Conservation (phyloP, 2,113 vertebrate species). For the Grallaria varia region DNA sequence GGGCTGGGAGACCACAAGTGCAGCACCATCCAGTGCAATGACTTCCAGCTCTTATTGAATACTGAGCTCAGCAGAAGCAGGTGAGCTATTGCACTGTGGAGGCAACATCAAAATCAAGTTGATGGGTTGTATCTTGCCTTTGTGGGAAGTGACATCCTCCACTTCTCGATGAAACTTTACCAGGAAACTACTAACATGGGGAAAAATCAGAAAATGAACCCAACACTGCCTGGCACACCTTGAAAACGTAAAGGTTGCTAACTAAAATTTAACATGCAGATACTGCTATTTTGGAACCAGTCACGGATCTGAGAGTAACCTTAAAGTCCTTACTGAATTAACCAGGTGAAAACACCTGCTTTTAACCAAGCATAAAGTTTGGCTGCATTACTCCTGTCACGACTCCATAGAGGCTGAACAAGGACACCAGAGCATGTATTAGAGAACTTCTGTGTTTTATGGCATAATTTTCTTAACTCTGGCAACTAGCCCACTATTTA, state of each 20-base stretch:
- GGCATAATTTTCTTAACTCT: neutral
- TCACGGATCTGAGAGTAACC: neutral
- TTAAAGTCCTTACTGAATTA: neutral
- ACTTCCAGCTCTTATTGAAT: neutral
- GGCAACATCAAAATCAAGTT: neutral
- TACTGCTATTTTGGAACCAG: neutral
- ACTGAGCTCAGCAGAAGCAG: neutral
- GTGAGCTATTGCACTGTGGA: fast-evolving
- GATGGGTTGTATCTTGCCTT: neutral
- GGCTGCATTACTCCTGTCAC: neutral
- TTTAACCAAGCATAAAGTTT: neutral
- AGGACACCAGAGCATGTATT: neutral
- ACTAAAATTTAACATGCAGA: neutral
- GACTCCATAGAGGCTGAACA: neutral
- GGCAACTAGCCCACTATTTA: neutral
- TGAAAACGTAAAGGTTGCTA: neutral
- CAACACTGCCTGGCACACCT: neutral
- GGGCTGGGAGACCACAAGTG: neutral
- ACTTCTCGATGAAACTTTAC: neutral
- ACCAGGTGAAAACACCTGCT: neutral
- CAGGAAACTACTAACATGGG: neutral
- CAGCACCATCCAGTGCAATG: neutral
- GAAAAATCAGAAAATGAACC: neutral
- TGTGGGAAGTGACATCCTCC: neutral
- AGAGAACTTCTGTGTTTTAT: neutral